These are phyloP conservation scores for Arenicola marina DNA, from an alignment of 2,888 invertebrate species.

Conservation along the genomic window DNA sequence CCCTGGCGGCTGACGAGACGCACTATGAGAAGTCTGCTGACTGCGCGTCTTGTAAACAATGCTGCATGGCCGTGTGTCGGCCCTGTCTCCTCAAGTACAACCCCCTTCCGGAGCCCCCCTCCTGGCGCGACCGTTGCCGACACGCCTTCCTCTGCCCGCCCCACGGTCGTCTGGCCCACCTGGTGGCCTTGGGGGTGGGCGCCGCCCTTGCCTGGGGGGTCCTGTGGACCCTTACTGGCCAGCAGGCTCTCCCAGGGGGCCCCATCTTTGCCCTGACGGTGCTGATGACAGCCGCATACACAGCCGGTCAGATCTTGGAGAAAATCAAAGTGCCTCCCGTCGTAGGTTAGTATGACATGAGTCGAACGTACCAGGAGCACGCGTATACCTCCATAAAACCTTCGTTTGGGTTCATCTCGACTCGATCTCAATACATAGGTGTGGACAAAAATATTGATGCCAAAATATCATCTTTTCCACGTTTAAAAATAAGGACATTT, in stretches of 20 bases:
- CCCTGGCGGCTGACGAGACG: not conserved
- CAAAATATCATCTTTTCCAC: too few relatives aligned
- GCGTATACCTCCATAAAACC: too few relatives aligned
- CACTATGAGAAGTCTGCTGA: not conserved
- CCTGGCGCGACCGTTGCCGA: conserved; percentile 17
- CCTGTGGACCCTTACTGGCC: conserved; percentile 31
- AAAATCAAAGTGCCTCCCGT: conserved; percentile 49
- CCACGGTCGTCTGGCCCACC: conserved; percentile 59
- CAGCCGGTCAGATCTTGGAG: conserved; percentile 47
- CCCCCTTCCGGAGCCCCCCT: conserved; percentile 33
- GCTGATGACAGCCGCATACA: conserved; percentile 46
- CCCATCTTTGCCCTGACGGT: conserved; percentile 50
- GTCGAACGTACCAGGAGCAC: too few relatives aligned
- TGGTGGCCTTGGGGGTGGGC: not conserved
- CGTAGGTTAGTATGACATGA: conserved; percentile 41
- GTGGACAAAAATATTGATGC: too few relatives aligned
- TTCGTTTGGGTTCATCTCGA: too few relatives aligned
- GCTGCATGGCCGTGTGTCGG: conserved; percentile 18
- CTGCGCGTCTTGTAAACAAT: not conserved
- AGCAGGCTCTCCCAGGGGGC: conserved; percentile 50
- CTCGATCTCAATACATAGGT: too few relatives aligned
- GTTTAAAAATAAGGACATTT: too few relatives aligned
- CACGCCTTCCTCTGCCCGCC: conserved; percentile 35
- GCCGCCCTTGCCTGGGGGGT: not conserved
- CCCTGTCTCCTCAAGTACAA: conserved; percentile 43